Conservation (phyloP, 2,113 vertebrate species). For the Zingel zingel region DNA sequence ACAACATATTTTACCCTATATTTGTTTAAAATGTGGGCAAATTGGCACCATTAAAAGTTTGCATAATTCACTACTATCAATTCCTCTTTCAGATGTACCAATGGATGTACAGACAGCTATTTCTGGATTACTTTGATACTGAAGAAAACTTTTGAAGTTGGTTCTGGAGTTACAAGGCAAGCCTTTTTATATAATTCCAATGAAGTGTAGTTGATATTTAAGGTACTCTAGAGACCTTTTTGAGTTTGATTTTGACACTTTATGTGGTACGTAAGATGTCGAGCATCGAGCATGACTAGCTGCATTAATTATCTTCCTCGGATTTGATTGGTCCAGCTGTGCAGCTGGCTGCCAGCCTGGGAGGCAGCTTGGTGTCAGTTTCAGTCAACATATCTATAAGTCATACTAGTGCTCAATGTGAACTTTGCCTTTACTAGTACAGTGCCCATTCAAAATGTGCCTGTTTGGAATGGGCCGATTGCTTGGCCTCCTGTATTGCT, state of each 20-base stretch:
- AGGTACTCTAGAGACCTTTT: slow-evolving; percentile 2
- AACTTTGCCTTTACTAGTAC: slow-evolving; percentile 29
- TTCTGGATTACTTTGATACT: background rate
- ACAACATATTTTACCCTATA: background rate
- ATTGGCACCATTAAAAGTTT: background rate
- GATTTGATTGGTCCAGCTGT: slow-evolving; percentile 53
- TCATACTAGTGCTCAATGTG: slow-evolving; percentile 42
- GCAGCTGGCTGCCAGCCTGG: slow-evolving; percentile 48
- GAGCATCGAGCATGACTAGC: slow-evolving; percentile 15
- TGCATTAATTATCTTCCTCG: slow-evolving; percentile 43
- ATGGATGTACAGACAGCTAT: background rate
- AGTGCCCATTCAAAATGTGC: no score
- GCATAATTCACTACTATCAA: background rate
- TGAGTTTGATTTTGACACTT: slow-evolving; percentile 21
- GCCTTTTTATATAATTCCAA: background rate
- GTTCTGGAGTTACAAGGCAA: background rate
- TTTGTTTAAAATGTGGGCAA: background rate
- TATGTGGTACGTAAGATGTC: slow-evolving; percentile 26
- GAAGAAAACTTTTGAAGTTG: background rate
- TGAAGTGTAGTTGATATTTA: background rate
- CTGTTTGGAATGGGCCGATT: no score
- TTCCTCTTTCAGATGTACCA: background rate
- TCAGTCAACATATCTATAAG: slow-evolving; percentile 36
- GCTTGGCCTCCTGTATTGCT: no score
- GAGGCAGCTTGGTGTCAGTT: slow-evolving; percentile 49